Evolutionary conservation across 30 jellyfish, hydroid and myxozoan species (phyloP), one percentile per base, ranked within the genome.

Genomic region (Aurelia coerulea): DNA sequence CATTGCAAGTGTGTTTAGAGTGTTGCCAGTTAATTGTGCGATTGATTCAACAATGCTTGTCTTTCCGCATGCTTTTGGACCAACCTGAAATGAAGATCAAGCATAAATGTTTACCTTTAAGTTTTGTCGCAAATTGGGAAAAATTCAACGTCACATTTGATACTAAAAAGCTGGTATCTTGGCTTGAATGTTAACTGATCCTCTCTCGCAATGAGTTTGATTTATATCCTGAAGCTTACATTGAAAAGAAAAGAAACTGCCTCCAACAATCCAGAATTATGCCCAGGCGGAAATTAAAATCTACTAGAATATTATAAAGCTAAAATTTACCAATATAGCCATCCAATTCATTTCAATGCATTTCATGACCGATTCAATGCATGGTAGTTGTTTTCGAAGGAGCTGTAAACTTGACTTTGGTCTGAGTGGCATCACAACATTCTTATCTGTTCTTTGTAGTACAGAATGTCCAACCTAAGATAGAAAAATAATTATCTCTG

Each of bases 311-410:
- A 4, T 46, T 0, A 46, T 13, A 46, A 9, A 46, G 63, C 8
- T 33, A 50, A 19, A 1, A 62, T 84, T 41, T 78, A 94, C 99
- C 75, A 94, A 58, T 0, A 94, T 79, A 4, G 96, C 88, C 87
- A 94, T 71, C 99, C 99, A 94, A 72, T 94, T 94, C 99, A 94
- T 94, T 74, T 94, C 97, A 62, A 94, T 70, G 81, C 99, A 94
- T 62, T 84, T 94, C 96, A 84, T 88, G 49, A 94, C 69, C 18
- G 95, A 69, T 65, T 88, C 97, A 51, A 94, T 10, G 59, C 18
- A 63, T 33, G 95, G 95, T 15, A 94, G 65, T 54, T 78, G 91
- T 9, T 79, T 80, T 8, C 94, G 92, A 69, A 94, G 86, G 11
- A 88, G 58, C 1, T 77, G 96, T 6, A 67, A 73, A 33, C 52